Evolutionary conservation across 1,140 invertebrate genomes (phyloP), one percentile per base, ranked within the genome.

Genomic region (Trypoxylus dichotomus): DNA sequence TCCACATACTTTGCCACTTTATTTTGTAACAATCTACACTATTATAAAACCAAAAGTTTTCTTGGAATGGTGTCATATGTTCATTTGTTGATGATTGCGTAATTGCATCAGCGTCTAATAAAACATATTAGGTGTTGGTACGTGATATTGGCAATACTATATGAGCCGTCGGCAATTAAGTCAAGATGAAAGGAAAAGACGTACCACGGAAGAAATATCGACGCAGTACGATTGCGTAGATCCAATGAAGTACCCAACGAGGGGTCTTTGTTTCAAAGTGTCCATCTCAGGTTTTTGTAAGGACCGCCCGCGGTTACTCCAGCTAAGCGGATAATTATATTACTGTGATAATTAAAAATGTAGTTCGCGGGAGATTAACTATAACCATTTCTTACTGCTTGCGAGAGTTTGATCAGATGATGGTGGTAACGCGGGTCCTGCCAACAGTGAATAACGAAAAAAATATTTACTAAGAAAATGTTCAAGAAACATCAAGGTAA

Each of bases 211-310:
- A 58, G 47, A 58, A 32, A 32, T 71, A 32, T 71, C 68, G 25
- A 37, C 32, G 32, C 32, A 37, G 10, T 5, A 37, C 32, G 32
- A 71, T 29, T 32, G 72, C 13, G 37, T 41, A 42, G 32, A 74
- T 74, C 13, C 72, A 74, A 74, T 41, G 41, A 27, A 21, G 32
- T 21, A 15, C 72, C 29, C 72, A 74, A 19, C 72, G 21, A n/a
- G 72, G 32, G 72, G 72, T 74, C 41, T 74, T 74, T 74, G 72
- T 74, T 74, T 74, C 29, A 74, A 74, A 11, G 60, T 68, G 60
- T 68, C 60, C 27, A 10, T 68, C 24, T 68, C 21, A 68, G 27
- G 25, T 68, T 68, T 68, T 42, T 32, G 72, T 41, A 74, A 43
- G 72, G 72, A 27, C 72, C 41, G 7, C 72, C 41, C 72, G 32